These are phyloP conservation scores for Megalonaias nervosa DNA, from an alignment of 1,140 invertebrate genomes.

Conservation along the genomic window DNA sequence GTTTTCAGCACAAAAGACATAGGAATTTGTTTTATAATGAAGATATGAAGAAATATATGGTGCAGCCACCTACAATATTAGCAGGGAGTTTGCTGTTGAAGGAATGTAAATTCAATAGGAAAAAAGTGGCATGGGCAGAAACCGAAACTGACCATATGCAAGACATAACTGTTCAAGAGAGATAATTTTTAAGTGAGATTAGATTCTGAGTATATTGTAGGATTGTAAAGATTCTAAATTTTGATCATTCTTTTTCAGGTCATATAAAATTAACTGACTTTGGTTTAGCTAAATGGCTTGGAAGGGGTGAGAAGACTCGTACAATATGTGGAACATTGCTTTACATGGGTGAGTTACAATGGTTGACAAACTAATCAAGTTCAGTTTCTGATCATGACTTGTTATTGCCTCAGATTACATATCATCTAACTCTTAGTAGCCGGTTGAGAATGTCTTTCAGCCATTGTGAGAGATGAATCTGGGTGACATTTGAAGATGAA, in stretches of 20 bases:
- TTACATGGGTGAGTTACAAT: slow-evolving; percentile 79
- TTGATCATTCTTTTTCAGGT: slow-evolving; percentile 63
- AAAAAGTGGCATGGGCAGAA: too few species aligned
- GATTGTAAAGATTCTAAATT: background rate
- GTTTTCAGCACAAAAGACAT: too few species aligned
- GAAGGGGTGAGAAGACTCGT: slow-evolving; percentile 80
- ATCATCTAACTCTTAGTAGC: background rate
- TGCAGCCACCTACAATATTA: too few species aligned
- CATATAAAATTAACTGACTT: slow-evolving; percentile 92
- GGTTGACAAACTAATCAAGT: too few species aligned
- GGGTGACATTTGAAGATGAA: background rate
- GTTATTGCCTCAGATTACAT: background rate
- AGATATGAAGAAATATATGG: too few species aligned
- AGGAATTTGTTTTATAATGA: too few species aligned
- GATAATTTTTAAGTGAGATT: too few species aligned
- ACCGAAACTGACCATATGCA: too few species aligned
- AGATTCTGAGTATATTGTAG: too few species aligned
- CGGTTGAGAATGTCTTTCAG: background rate
- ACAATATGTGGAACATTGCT: slow-evolving; percentile 93
- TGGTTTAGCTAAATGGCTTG: slow-evolving; percentile 93
- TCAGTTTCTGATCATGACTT: background rate
- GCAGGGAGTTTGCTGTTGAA: too few species aligned
- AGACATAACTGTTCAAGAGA: too few species aligned
- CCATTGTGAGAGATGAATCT: background rate
- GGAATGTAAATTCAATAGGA: too few species aligned